A percentile compares a stretch with the other conserved stretches of the same genome.
phyloP scores from a whole-genome alignment of 2,113 vertebrate species.

The Natator depressus region DNA sequence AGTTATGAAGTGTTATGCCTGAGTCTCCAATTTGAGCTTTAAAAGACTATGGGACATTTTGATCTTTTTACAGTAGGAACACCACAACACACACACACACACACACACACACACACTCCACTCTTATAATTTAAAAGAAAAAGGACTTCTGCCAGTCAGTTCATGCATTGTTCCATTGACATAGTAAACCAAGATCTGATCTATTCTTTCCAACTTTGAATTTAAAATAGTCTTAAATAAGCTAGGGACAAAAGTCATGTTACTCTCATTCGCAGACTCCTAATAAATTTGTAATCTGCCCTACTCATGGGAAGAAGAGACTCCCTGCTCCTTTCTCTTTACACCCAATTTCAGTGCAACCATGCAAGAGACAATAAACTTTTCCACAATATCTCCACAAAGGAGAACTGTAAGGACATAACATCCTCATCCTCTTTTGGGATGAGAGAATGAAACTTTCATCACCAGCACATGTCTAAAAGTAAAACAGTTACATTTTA shows the following conservation, averaged over 20 bases:
- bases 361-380: not conserved
- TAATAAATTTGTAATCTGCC: not conserved
- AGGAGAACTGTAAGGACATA: not conserved
- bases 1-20: not conserved
- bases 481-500: not conserved
- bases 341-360: not conserved
- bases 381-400: not conserved
- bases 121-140: not conserved
- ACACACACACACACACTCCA: not conserved
- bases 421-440: not conserved
- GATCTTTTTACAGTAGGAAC: not conserved
- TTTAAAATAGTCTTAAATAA: not conserved
- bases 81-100: not conserved
- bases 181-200: not conserved
- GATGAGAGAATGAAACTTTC: not conserved
- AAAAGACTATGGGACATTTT: not conserved
- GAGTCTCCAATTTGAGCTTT: not conserved
- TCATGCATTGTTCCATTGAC: too few relatives aligned
- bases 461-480: not conserved
- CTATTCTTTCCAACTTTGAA: not conserved
- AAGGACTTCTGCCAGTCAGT: too few relatives aligned
- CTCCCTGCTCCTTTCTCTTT: not conserved
- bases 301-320: not conserved
- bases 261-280: not conserved
- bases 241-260: not conserved